Evolutionary conservation across 30 jellyfish, hydroid and myxozoan species (phyloP).

Genomic region (Nemopilema nomurai): DNA sequence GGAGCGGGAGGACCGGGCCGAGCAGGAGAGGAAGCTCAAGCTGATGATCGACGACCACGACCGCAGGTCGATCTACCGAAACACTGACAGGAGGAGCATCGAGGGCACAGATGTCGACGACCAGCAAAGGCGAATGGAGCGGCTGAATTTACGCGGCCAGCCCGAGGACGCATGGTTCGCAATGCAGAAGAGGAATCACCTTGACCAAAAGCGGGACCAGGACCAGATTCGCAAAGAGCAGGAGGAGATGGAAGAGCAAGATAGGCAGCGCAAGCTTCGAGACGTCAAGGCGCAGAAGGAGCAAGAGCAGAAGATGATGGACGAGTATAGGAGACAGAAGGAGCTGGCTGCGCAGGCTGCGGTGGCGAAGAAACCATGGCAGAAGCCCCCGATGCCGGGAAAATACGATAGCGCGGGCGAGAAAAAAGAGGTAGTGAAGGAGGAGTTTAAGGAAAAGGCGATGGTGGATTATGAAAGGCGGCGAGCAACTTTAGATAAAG

Average conservation of each 20-base stretch:
- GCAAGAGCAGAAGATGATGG: slow-evolving; percentile 77
- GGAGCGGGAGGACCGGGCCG: slow-evolving; percentile 55
- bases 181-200: slow-evolving; percentile 68
- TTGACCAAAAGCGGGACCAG: slow-evolving; percentile 69
- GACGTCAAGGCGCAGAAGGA: slow-evolving; percentile 68
- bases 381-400: not conserved
- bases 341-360: slow-evolving; percentile 33
- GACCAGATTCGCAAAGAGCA: slow-evolving; percentile 76
- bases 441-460: slow-evolving; percentile 76
- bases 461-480: slow-evolving; percentile 75
- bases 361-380: not conserved
- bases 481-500: slow-evolving; percentile 77
- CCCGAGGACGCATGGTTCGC: slow-evolving; percentile 69
- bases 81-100: not conserved
- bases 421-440: slow-evolving; percentile 41
- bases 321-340: slow-evolving; percentile 68
- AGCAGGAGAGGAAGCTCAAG: slow-evolving; percentile 62
- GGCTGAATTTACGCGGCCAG: slow-evolving; percentile 13
- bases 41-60: slow-evolving; percentile 62
- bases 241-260: slow-evolving; percentile 64
- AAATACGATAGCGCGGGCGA: not conserved
- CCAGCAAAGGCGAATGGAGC: slow-evolving; percentile 31
- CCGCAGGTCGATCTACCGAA: slow-evolving; percentile 13
- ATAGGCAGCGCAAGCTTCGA: slow-evolving; percentile 56
- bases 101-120: slow-evolving; percentile 25